phyloP scores from a whole-genome alignment of 1,140 invertebrate species.

The Trachymyrmex cornetzi region DNA sequence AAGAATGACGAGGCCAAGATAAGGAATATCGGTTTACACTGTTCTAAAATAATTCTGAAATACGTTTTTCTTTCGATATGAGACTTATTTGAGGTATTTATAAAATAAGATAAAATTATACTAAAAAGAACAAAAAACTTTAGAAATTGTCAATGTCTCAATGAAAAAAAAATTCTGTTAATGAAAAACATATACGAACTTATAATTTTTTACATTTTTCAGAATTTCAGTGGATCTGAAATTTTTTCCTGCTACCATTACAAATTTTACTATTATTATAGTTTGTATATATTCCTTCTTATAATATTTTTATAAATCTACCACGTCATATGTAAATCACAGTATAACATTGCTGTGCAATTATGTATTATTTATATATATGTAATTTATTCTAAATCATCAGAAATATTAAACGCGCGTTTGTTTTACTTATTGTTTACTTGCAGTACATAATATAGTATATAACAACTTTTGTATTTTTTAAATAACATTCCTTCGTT shows the following conservation, averaged over 20 bases:
- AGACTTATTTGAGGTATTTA: not conserved
- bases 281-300: not conserved
- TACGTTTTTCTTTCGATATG: not conserved
- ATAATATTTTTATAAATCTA: slow-evolving; percentile 17
- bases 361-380: not conserved
- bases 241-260: not conserved
- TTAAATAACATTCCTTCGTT: not conserved
- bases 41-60: not conserved
- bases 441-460: not conserved
- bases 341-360: not conserved
- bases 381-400: not conserved
- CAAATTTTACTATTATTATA: not conserved
- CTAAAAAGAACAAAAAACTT: not conserved
- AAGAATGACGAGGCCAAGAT: not conserved
- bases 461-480: slow-evolving; percentile 7
- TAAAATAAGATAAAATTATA: not conserved
- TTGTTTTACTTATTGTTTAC: too few species aligned
- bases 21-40: not conserved
- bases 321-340: not conserved
- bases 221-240: not conserved
- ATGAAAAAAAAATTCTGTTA: not conserved
- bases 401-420: not conserved
- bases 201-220: not conserved
- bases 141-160: not conserved
- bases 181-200: not conserved